These are phyloP conservation scores for Brachypalpus laphriformis DNA, from an alignment of 2,888 invertebrate species.

Conservation along the genomic window DNA sequence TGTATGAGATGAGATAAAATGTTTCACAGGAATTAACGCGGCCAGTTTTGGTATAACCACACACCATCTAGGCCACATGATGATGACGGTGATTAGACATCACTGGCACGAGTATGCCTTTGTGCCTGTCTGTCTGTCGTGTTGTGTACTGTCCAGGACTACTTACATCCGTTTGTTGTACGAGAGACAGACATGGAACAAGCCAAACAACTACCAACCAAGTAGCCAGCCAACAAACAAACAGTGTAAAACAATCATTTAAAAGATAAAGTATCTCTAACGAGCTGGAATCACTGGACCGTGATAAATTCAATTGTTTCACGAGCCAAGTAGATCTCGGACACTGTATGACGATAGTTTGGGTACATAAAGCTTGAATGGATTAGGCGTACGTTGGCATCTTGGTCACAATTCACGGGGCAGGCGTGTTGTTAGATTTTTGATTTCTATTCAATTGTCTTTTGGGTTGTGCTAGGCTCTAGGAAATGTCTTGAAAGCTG, in stretches of 20 bases:
- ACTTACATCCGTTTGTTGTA: conserved; percentile 42
- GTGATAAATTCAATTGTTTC: conserved; percentile 73
- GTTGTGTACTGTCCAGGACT: conserved; percentile 52
- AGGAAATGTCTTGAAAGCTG: conserved; percentile 48
- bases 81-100: conserved; percentile 46
- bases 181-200: conserved; percentile 36
- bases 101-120: conserved; percentile 56
- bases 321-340: conserved; percentile 55
- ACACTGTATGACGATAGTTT: conserved; percentile 34
- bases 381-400: conserved; percentile 23
- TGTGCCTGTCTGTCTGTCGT: conserved; percentile 49
- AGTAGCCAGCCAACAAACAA: conserved; percentile 19
- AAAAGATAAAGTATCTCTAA: conserved; percentile 71
- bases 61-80: conserved; percentile 30
- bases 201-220: conserved; percentile 20
- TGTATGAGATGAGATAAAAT: conserved; percentile 53
- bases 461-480: conserved; percentile 13
- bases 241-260: conserved; percentile 71
- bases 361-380: background rate
- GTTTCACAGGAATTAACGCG: conserved; percentile 49
- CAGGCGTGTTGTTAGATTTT: conserved; percentile 57
- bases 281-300: conserved; percentile 70
- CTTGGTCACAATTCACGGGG: conserved; percentile 49
- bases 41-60: conserved; percentile 23
- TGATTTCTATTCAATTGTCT: conserved; percentile 45